Conservation (phyloP, 2,888 invertebrate species). For the Platycheirus rosarum region DNA sequence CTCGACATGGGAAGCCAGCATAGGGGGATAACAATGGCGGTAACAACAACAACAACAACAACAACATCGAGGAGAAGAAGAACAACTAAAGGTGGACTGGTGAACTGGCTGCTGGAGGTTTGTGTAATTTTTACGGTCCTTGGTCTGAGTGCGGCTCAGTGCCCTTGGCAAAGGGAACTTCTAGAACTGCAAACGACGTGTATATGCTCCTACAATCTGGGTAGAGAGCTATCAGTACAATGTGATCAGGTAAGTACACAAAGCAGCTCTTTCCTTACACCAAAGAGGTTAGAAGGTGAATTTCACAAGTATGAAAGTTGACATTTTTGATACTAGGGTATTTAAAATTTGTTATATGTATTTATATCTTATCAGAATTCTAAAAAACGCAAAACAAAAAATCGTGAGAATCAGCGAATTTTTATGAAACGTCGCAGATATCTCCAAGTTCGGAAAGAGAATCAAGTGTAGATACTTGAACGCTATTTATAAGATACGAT, state of each 20-base stretch:
- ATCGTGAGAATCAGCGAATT: too few relatives aligned
- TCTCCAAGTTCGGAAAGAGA: too few relatives aligned
- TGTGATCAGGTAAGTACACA: conserved; percentile 88
- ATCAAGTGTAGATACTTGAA: too few relatives aligned
- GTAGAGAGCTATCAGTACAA: conserved; percentile 93
- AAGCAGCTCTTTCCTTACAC: conserved; percentile 1
- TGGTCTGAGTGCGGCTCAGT: conserved; percentile 84
- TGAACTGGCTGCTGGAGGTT: conserved; percentile 56
- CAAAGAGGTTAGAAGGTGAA: conserved; percentile 7
- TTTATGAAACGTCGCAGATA: too few relatives aligned
- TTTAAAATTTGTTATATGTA: too few relatives aligned
- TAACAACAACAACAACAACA: conserved; percentile 33
- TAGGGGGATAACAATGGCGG: conserved; percentile 63
- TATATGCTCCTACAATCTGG: conserved; percentile 93
- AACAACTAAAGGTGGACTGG: conserved; percentile 33
- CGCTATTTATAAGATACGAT: too few relatives aligned
- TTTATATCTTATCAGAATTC: too few relatives aligned
- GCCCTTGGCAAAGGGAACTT: conserved; percentile 92
- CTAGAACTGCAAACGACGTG: conserved; percentile 91
- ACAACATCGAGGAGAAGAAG: conserved; percentile 37
- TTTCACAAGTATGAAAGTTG: background rate
- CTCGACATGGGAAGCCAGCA: conserved; percentile 63
- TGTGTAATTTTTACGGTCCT: conserved; percentile 50
- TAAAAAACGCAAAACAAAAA: too few relatives aligned
- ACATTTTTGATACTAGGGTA: background rate